Base-by-base conservation (phyloP, 2,797 vertebrate genomes). In the Distichodus sexfasciatus region DNA sequence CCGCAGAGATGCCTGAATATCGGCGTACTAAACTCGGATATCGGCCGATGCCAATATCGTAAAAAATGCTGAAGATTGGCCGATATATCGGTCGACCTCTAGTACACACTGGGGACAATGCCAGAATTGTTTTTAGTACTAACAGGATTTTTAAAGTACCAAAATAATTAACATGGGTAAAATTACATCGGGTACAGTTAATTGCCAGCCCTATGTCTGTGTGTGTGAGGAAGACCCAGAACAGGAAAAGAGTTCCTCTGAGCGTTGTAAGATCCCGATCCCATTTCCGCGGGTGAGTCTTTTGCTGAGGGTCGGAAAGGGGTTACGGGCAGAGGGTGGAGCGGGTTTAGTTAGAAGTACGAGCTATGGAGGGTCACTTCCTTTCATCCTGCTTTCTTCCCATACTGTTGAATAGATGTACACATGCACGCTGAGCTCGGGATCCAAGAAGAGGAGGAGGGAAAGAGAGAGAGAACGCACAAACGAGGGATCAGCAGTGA, bases 221-320 rank as follows among this genome's bases (percentile, higher is more conserved):
- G 60, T 17, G 31, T 61, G 31, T 66, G 69, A 53, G 53, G 44
- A 75, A 58, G 71, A 19, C 54, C 72, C 36, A 0, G 33, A 48
- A 62, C 76, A 82, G 82, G 80, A 85, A 86, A 54, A 75, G 62
- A 71, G 61, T 84, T 83, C 78, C 81, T 66, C 69, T 84, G 77
- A 75, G 80, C 33, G 67, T 76, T 76, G 60, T 74, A 54, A 70
- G 44, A 54, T 68, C 73, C 70, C 68, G 50, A 26, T 50, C 59
- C 48, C 29, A 40, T 59, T 61, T 75, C 55, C 21, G 26, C 58
- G 74, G 76, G 54, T 14, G 41, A 47, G 47, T 71, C 36, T 63
- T 19, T 72, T 74, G 80, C 76, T 73, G 80, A 28, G 74, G 31
- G 57, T 35, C 60, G 47, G 6, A 26, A 53, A 60, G 76, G 35